Conservation (phyloP, 1,140 invertebrate species). For the Augochlora pura region DNA sequence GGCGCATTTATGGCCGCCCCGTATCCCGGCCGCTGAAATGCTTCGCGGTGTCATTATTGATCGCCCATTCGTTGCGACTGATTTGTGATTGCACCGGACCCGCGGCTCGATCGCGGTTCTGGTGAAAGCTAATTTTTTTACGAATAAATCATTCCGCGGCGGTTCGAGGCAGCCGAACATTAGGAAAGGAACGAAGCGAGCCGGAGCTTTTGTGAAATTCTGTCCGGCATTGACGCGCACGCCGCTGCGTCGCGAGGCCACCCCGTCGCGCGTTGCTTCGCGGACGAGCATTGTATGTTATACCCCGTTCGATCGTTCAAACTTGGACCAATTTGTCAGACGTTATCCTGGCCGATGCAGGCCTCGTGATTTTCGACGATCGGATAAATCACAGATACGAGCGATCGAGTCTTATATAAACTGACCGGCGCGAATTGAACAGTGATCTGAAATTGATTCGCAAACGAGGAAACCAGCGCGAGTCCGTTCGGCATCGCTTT, state of each 20-base stretch:
- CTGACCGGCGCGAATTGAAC: not conserved
- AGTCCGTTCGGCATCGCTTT: too few relatives aligned
- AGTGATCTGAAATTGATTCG: too few relatives aligned
- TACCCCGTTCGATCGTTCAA: not conserved
- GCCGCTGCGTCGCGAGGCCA: too few relatives aligned
- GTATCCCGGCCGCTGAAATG: slow-evolving; percentile 23
- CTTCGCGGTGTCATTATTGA: slow-evolving; percentile 37
- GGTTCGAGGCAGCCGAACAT: slow-evolving; percentile 9
- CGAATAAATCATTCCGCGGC: slow-evolving; percentile 12
- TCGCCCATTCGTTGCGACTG: slow-evolving; percentile 40
- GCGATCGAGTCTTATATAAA: not conserved
- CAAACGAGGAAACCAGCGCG: too few relatives aligned
- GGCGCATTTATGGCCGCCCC: not conserved
- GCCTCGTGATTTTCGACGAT: not conserved
- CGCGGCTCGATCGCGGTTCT: slow-evolving; percentile 10
- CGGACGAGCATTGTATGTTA: not conserved
- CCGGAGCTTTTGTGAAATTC: slow-evolving; percentile 1
- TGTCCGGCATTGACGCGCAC: not conserved
- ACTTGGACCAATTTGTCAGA: not conserved
- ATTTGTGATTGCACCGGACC: slow-evolving; percentile 24
- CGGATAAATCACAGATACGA: not conserved
- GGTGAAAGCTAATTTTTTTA: slow-evolving; percentile 36
- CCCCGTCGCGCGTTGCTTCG: too few relatives aligned
- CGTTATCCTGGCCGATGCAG: not conserved
- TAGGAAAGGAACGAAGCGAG: slow-evolving; percentile 16